phyloP scores from a whole-genome alignment of 2,888 invertebrate species.

The Cylloceria caligata region DNA sequence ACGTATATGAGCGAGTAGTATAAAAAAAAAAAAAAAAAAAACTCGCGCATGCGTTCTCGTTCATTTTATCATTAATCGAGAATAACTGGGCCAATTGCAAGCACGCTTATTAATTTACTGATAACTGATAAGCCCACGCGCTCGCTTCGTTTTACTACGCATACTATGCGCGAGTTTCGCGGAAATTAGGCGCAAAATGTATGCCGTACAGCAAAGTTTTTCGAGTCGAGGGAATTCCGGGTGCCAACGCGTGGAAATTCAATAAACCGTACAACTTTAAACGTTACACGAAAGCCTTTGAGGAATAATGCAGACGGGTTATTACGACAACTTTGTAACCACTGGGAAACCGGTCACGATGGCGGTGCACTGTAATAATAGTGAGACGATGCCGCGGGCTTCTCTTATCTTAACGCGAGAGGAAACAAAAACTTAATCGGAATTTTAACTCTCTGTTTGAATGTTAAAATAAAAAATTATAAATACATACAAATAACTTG shows the following conservation, averaged over 20 bases:
- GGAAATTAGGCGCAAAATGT: background rate
- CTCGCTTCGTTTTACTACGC: background rate
- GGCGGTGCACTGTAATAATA: slow-evolving; percentile 50
- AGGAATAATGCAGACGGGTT: slow-evolving; percentile 52
- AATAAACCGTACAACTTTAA: slow-evolving; percentile 30
- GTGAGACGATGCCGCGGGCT: slow-evolving; percentile 32
- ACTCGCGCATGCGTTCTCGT: slow-evolving; percentile 7
- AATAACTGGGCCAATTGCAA: background rate
- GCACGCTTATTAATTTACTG: background rate
- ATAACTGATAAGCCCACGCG: background rate
- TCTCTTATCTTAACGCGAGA: slow-evolving; percentile 35
- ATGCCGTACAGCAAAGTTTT: slow-evolving; percentile 5
- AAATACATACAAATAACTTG: background rate
- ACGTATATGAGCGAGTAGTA: background rate
- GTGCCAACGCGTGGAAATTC: slow-evolving; percentile 39
- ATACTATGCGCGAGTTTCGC: background rate
- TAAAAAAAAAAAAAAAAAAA: too few species aligned
- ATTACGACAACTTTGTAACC: slow-evolving; percentile 58
- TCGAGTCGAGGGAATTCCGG: slow-evolving; percentile 31
- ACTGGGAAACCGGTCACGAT: slow-evolving; percentile 63
- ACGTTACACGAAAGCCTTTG: slow-evolving; percentile 1
- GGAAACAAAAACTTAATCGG: slow-evolving; percentile 30
- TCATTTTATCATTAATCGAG: background rate
- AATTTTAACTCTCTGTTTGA: slow-evolving; percentile 14
- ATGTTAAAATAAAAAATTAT: background rate